Evolutionary conservation across 2,113 vertebrate species (phyloP), one percentile per base, ranked within the genome.

Genomic region (Toxotes jaculatrix): DNA sequence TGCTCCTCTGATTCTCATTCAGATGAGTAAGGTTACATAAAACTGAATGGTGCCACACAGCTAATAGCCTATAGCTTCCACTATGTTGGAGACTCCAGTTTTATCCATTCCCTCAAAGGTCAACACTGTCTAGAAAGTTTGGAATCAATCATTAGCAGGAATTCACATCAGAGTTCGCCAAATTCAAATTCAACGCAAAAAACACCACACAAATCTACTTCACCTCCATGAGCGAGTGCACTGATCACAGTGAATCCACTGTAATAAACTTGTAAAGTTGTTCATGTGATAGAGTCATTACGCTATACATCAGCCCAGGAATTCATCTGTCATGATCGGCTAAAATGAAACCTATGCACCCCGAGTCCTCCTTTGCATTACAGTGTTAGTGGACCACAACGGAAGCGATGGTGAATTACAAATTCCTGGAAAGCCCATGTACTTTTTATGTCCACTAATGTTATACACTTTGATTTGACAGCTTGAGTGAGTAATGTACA

Each of bases 391-490:
- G 36, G 32, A 27, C 64, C 47, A 23, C 56, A 75, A 23, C 10
- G 38, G 23, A 42, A 59, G 63, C 11, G 23, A 59, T 43, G 38
- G 60, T 42, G 38, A 27, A 56, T 64, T 51, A 69, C 56, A 65
- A 3, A 36, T 77, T 60, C 43, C 79, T 76, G 71, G 56, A 88
- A 82, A 69, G 21, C 17, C 21, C 16, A n/a, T 55, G 43, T 71
- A 62, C 38, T 23, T 32, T 57, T 27, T 14, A 32, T 32, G 45
- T 73, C 56, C 55, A 34, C 55, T 66, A 47, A 62, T 61, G 53
- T 80, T 67, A 45, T 32, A 69, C 66, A 62, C 51, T 81, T 87
- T 61, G 43, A 49, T 75, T 75, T 78, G 77, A 69, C 38, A 61
- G 40, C 36, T 74, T 65, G 51, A 64, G 32, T 38, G 36, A 53